phyloP scores from a whole-genome alignment of 2,797 vertebrate species.

The Fundulus diaphanus region DNA sequence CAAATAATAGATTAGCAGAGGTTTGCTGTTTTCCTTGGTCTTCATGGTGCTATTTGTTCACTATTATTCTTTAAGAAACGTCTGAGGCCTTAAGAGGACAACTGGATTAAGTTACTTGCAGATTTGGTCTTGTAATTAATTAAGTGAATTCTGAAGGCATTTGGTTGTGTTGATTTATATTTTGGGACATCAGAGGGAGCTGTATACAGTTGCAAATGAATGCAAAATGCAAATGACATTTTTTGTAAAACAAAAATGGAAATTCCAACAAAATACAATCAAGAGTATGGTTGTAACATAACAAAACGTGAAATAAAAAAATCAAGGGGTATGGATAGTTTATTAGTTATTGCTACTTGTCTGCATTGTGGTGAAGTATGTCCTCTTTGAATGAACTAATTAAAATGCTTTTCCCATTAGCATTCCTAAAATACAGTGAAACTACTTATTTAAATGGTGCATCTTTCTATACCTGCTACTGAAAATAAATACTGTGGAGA shows the following conservation, averaged over 20 bases:
- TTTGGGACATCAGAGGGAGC: background rate
- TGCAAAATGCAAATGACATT: background rate
- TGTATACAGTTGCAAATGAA: background rate
- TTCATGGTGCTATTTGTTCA: background rate
- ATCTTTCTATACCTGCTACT: constrained; percentile 16
- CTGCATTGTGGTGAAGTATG: background rate
- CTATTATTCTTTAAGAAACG: background rate
- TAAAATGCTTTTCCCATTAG: background rate
- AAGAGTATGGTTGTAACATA: background rate
- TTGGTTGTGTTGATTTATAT: background rate
- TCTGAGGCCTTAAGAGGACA: background rate
- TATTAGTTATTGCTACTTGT: too few relatives aligned
- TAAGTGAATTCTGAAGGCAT: background rate
- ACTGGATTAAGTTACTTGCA: background rate
- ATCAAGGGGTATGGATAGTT: background rate
- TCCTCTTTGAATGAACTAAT: background rate
- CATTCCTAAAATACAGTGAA: background rate
- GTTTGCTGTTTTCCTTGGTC: background rate
- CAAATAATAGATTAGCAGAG: background rate
- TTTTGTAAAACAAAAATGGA: too few relatives aligned
- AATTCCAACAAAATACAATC: background rate
- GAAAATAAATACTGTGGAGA: constrained; percentile 39
- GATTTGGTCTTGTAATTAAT: background rate
- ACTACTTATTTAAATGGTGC: background rate
- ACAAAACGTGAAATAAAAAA: background rate